Percentiles rank a stretch among this genome's conserved stretches.
These are phyloP conservation scores for Tonatia bakeri DNA, from an alignment of 2,113 vertebrate genomes.

Conservation along the genomic window DNA sequence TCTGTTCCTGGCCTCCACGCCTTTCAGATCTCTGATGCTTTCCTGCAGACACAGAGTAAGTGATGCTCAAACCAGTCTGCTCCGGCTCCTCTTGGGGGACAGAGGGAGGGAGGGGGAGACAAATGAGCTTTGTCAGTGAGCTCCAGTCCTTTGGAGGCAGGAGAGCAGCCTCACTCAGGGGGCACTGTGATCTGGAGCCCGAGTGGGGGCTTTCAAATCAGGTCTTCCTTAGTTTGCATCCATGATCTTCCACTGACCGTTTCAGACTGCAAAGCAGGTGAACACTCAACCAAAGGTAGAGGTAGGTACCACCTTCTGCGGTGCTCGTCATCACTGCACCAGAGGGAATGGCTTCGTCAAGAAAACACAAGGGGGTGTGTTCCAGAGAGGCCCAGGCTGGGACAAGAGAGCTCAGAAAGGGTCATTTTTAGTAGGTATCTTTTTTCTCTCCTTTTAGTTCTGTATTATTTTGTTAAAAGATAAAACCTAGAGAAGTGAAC, in stretches of 20 bases:
- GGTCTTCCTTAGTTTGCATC: not conserved
- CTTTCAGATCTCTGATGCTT: not conserved
- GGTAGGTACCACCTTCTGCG: not conserved
- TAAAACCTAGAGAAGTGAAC: not conserved
- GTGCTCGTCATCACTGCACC: not conserved
- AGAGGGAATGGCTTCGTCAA: not conserved
- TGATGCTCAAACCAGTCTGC: not conserved
- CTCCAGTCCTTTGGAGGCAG: not conserved
- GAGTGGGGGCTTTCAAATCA: not conserved
- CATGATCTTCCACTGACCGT: not conserved
- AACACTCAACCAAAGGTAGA: not conserved
- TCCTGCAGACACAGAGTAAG: not conserved
- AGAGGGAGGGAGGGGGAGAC: not conserved
- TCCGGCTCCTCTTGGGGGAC: not conserved
- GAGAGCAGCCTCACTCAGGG: not conserved
- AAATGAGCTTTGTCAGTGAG: not conserved
- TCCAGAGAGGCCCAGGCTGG: not conserved
- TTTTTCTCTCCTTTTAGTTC: not conserved
- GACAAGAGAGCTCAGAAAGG: not conserved
- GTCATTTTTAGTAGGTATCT: not conserved
- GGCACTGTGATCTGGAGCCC: not conserved
- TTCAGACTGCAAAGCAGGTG: not conserved
- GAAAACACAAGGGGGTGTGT: not conserved
- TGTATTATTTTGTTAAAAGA: not conserved
- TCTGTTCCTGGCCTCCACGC: not conserved